Conservation (phyloP, 92 coral and sea anemone genomes). For the Phenganax stokvisi region DNA sequence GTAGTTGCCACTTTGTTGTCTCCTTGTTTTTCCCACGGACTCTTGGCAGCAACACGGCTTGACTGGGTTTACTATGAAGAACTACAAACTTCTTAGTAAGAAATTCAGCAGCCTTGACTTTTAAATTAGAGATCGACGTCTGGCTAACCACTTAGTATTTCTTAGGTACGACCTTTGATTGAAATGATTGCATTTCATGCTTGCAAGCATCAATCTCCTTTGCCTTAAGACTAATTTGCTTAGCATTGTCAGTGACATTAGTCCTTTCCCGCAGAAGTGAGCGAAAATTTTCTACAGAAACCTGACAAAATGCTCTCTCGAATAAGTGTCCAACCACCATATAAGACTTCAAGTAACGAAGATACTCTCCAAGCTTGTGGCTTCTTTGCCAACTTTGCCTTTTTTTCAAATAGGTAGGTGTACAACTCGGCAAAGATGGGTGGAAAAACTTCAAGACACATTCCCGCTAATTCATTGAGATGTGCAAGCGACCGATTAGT, state of each 20-base stretch:
- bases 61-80: background rate
- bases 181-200: constrained; percentile 10
- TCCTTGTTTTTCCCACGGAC: constrained; percentile 19
- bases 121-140: background rate
- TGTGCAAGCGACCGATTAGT: too few relatives aligned
- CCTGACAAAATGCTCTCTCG: too few relatives aligned
- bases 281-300: too few relatives aligned
- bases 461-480: too few relatives aligned
- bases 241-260: constrained; percentile 16
- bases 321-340: too few relatives aligned
- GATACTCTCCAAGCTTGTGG: constrained; percentile 11
- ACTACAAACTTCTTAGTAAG: constrained; percentile 10
- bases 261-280: background rate
- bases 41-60: constrained; percentile 11
- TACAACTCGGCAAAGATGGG: constrained; percentile 2
- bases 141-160: constrained; percentile 3
- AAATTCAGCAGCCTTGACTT: constrained; percentile 24
- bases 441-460: background rate
- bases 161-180: constrained; percentile 1
- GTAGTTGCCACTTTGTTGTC: constrained; percentile 24
- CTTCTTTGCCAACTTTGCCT: background rate
- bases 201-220: constrained; percentile 23
- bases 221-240: background rate
- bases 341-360: background rate
- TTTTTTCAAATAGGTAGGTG: background rate